Conservation (phyloP, 2,113 vertebrate genomes). For the Corydoras maculifer region DNA sequence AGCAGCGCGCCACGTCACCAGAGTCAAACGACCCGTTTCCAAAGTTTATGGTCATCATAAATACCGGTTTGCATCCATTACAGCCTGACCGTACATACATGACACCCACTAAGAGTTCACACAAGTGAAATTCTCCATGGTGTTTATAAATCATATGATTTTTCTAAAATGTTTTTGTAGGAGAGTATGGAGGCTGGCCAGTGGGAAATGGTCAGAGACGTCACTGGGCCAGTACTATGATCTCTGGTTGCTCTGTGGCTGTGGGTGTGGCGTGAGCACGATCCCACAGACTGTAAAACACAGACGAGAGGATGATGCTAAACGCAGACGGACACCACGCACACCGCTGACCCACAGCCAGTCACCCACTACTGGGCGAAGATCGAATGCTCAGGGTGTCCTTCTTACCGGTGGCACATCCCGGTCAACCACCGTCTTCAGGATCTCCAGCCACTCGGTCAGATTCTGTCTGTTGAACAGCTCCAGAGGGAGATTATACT, state of each 20-base stretch:
- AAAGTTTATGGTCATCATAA: too few relatives aligned
- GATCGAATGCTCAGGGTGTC: neutral
- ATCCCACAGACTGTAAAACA: slow-evolving; percentile 58
- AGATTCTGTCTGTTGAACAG: slow-evolving; percentile 96
- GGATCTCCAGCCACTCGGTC: slow-evolving; percentile 96
- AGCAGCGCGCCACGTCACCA: too few relatives aligned
- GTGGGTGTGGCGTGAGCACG: slow-evolving; percentile 61
- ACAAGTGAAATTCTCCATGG: too few relatives aligned
- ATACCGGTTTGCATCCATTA: too few relatives aligned
- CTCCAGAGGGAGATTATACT: slow-evolving; percentile 95
- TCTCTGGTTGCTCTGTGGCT: slow-evolving; percentile 64
- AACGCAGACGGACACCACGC: slow-evolving; percentile 54
- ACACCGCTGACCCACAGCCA: slow-evolving; percentile 50
- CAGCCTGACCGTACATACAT: too few relatives aligned
- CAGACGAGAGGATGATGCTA: slow-evolving; percentile 55
- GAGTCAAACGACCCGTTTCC: too few relatives aligned
- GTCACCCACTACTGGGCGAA: neutral
- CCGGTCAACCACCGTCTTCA: slow-evolving; percentile 92
- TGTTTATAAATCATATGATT: too few relatives aligned
- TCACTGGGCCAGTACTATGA: slow-evolving; percentile 73
- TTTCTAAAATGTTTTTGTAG: slow-evolving; percentile 45
- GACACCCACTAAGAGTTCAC: too few relatives aligned
- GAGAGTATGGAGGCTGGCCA: slow-evolving; percentile 69
- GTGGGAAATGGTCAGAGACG: slow-evolving; percentile 55
- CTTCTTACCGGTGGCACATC: slow-evolving; percentile 88